Conservation (phyloP, 53 echinoderm and acorn worm genomes). For the Echinometra lucunter region DNA sequence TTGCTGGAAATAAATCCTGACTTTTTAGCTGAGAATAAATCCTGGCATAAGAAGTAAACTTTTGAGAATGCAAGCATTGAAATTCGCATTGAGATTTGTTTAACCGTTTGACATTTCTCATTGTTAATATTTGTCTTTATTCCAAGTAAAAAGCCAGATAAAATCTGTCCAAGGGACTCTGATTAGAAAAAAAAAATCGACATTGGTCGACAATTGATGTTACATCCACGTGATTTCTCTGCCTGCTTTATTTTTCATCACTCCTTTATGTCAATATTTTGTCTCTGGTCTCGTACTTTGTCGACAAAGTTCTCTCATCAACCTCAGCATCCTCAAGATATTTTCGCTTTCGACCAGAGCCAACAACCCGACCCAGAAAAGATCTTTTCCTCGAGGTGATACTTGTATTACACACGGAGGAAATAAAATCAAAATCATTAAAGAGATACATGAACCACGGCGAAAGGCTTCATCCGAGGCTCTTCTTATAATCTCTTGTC, state of each 20-base stretch:
- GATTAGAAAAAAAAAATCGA: not conserved
- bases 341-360: slow-evolving; percentile 17
- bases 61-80: too few species aligned
- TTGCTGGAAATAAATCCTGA: too few species aligned
- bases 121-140: too few species aligned
- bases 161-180: too few species aligned
- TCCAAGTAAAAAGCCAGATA: too few species aligned
- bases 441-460: slow-evolving; percentile 12
- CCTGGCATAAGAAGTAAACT: too few species aligned
- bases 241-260: not conserved
- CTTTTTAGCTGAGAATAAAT: too few species aligned
- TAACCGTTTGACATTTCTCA: too few species aligned
- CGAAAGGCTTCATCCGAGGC: not conserved
- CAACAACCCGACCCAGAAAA: slow-evolving; percentile 28
- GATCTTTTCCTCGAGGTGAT: not conserved
- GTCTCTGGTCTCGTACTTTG: not conserved
- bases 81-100: too few species aligned
- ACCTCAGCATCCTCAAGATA: not conserved
- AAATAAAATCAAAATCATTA: slow-evolving; percentile 13
- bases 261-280: not conserved
- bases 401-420: slow-evolving; percentile 12
- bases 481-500: slow-evolving; percentile 3
- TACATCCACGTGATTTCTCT: not conserved
- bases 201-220: not conserved
- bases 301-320: not conserved